Percentiles rank a stretch among this genome's conserved stretches.
Conservation (phyloP, 1,140 invertebrate species). For the Drosophila mojavensis region DNA sequence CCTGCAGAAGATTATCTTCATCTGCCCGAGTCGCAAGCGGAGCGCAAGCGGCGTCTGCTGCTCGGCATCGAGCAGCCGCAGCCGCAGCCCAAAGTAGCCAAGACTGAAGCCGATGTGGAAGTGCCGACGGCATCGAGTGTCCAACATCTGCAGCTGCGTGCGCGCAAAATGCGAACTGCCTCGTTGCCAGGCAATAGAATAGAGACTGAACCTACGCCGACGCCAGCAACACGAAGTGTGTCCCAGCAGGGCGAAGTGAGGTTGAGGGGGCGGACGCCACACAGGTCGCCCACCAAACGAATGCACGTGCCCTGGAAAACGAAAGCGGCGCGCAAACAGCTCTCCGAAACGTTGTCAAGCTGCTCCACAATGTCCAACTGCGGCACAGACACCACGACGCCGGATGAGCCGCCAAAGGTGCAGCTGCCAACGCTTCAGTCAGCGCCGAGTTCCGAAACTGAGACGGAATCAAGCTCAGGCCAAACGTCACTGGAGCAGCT, state of each 20-base stretch:
- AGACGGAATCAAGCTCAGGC: conserved; percentile 8
- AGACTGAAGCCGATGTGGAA: conserved; percentile 17
- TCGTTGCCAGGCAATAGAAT: conserved; percentile 1
- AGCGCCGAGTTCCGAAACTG: neutral
- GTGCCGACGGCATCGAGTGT: conserved; percentile 25
- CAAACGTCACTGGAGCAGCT: conserved; percentile 27
- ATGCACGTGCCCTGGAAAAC: conserved; percentile 60
- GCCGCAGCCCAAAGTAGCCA: conserved; percentile 10
- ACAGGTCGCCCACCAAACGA: conserved; percentile 1
- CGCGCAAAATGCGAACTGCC: conserved; percentile 19
- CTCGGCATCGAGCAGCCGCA: neutral
- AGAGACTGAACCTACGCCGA: conserved; percentile 4
- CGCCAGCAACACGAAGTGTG: neutral
- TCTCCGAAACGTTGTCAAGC: conserved; percentile 43
- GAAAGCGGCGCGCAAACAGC: conserved; percentile 67
- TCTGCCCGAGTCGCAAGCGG: conserved; percentile 28
- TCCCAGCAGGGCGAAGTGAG: neutral
- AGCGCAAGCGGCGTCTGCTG: conserved; percentile 51
- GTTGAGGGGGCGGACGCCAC: neutral
- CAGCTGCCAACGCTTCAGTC: neutral
- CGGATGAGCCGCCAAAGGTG: neutral
- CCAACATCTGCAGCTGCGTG: conserved; percentile 21
- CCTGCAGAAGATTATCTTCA: conserved; percentile 10
- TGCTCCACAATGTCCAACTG: conserved; percentile 1
- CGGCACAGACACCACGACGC: neutral